Evolutionary conservation across 1,140 invertebrate genomes (phyloP).

Genomic region (Nylanderia fulva): DNA sequence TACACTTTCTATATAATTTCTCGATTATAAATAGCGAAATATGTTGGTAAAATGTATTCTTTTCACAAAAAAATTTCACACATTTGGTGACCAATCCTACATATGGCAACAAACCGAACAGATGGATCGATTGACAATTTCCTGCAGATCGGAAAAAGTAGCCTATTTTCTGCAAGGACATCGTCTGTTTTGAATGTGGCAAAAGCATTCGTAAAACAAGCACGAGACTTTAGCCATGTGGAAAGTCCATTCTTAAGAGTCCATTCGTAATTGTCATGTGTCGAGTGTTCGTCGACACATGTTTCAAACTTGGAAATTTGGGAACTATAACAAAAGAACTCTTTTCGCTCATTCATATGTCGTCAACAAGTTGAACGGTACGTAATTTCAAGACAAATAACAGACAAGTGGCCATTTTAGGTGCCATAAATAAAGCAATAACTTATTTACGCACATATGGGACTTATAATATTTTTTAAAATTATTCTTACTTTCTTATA

Average conservation of each 20-base stretch:
- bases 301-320: background rate
- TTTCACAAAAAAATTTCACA: background rate
- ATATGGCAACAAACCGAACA: background rate
- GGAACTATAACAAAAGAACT: no score
- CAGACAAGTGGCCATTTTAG: background rate
- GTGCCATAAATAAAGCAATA: background rate
- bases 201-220: slow-evolving; percentile 27
- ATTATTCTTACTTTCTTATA: background rate
- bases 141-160: background rate
- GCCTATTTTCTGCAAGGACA: slow-evolving; percentile 27
- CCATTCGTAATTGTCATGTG: slow-evolving; percentile 32
- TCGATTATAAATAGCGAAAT: background rate
- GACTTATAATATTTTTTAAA: background rate
- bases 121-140: slow-evolving; percentile 17
- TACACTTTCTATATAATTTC: background rate
- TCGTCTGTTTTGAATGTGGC: slow-evolving; percentile 33
- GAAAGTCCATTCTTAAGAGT: slow-evolving; percentile 21
- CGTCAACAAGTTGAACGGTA: background rate
- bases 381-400: slow-evolving; percentile 31
- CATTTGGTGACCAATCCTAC: slow-evolving; percentile 42
- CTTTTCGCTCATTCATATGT: background rate
- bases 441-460: no score
- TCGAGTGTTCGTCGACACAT: slow-evolving; percentile 27
- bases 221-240: background rate
- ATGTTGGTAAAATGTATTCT: background rate